A percentile compares a stretch with the other conserved stretches of the same genome.
phyloP scores from a whole-genome alignment of 30 jellyfish, hydroid and myxozoan genomes.

The Hydra vulgaris region DNA sequence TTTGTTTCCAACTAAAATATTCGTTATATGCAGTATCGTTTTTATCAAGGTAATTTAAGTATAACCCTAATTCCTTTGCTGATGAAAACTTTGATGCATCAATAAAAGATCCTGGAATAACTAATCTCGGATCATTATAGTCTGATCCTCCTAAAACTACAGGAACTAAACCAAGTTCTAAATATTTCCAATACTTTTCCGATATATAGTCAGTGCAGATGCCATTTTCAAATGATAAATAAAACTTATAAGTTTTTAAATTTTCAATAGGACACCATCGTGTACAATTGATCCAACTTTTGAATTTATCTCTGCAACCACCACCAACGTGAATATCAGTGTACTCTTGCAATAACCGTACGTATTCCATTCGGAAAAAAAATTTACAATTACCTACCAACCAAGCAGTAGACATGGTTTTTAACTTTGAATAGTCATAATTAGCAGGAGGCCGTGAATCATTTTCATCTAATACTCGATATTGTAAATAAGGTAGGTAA shows the following conservation, averaged over 20 bases:
- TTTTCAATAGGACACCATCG: conserved; percentile 26
- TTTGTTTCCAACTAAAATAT: conserved; percentile 71
- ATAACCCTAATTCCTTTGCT: conserved; percentile 53
- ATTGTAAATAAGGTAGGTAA: conserved; percentile 72
- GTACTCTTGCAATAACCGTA: conserved; percentile 34
- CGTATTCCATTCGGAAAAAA: conserved; percentile 57
- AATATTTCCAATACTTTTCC: conserved; percentile 76
- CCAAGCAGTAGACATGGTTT: conserved; percentile 61
- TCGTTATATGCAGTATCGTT: conserved; percentile 91
- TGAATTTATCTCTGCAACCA: conserved; percentile 35
- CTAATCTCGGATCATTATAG: conserved; percentile 53
- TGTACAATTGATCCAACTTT: conserved; percentile 30
- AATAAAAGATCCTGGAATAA: conserved; percentile 82
- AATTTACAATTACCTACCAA: conserved; percentile 63
- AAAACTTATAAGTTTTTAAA: conserved; percentile 43
- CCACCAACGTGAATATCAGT: conserved; percentile 69
- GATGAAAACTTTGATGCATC: conserved; percentile 57
- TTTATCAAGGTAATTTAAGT: conserved; percentile 58
- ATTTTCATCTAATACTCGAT: conserved; percentile 2
- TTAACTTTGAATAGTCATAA: conserved; percentile 46
- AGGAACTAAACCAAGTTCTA: conserved; percentile 64
- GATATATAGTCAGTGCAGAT: conserved; percentile 76
- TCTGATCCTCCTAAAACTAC: conserved; percentile 82
- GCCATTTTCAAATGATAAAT: conserved; percentile 70
- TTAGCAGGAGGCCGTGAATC: conserved; percentile 8